These are phyloP conservation scores for Menura novaehollandiae DNA, from an alignment of 2,113 vertebrate species.

Conservation along the genomic window DNA sequence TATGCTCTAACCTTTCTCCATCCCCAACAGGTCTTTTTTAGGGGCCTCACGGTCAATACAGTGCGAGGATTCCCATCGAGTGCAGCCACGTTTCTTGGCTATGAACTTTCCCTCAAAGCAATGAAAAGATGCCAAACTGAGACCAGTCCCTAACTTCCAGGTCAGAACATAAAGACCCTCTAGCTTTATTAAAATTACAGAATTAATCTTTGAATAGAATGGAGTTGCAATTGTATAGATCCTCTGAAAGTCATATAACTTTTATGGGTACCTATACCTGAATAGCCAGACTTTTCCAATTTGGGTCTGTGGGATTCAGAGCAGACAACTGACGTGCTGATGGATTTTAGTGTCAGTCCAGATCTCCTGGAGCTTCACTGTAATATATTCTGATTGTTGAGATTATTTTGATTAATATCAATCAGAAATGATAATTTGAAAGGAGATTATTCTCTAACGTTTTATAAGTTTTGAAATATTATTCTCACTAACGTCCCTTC, in stretches of 20 bases:
- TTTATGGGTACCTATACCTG: not conserved
- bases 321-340: not conserved
- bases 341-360: not conserved
- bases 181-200: not conserved
- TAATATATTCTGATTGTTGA: not conserved
- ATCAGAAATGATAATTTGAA: not conserved
- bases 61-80: slow-evolving; percentile 93
- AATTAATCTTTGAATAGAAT: not conserved
- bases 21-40: slow-evolving; percentile 88
- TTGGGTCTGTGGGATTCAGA: not conserved
- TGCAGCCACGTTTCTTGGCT: slow-evolving; percentile 93
- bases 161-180: slow-evolving; percentile 53
- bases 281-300: not conserved
- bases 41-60: slow-evolving; percentile 84
- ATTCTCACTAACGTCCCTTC: not conserved
- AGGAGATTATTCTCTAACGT: not conserved
- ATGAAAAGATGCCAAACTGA: slow-evolving; percentile 72
- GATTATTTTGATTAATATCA: not conserved
- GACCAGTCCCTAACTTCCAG: slow-evolving; percentile 66
- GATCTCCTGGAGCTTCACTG: not conserved
- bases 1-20: slow-evolving; percentile 25
- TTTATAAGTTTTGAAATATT: not conserved
- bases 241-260: not conserved
- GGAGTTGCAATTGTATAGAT: not conserved
- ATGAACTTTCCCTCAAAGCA: slow-evolving; percentile 89